These are phyloP conservation scores for Turritopsis dohrnii DNA, from an alignment of 30 jellyfish, hydroid and myxozoan genomes.

Conservation along the genomic window DNA sequence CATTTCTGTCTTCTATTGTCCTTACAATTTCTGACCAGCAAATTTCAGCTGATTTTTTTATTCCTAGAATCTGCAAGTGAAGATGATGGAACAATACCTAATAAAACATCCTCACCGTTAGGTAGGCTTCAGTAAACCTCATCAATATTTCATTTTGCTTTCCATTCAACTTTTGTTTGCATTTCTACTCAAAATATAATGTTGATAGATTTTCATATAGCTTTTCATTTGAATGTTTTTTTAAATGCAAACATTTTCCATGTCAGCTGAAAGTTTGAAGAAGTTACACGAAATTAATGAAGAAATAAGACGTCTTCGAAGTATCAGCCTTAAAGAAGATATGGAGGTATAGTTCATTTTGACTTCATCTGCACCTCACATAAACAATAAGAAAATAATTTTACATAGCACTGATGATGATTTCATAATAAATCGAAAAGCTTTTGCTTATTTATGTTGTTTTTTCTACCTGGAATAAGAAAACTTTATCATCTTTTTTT, in stretches of 20 bases:
- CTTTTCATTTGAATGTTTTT: background rate
- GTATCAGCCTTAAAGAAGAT: slow-evolving; percentile 46
- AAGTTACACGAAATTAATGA: slow-evolving; percentile 73
- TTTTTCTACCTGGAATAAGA: background rate
- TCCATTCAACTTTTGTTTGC: background rate
- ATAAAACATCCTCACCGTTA: background rate
- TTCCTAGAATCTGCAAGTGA: background rate
- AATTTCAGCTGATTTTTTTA: too few species aligned
- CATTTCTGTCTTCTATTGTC: too few species aligned
- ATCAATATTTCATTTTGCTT: background rate
- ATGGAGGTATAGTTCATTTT: slow-evolving; percentile 29
- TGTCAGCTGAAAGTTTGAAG: slow-evolving; percentile 72
- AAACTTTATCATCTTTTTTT: background rate
- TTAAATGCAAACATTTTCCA: background rate
- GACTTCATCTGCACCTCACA: too few species aligned
- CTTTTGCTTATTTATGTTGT: too few species aligned
- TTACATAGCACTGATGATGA: background rate
- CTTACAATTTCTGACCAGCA: too few species aligned
- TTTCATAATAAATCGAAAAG: too few species aligned
- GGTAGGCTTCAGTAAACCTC: background rate
- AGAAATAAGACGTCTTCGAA: slow-evolving; percentile 77
- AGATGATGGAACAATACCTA: background rate
- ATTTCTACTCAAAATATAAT: background rate
- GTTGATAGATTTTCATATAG: background rate
- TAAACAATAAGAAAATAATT: too few species aligned